Evolutionary conservation across 2,113 vertebrate species (phyloP).

Genomic region (Brachionichthys hirsutus): DNA sequence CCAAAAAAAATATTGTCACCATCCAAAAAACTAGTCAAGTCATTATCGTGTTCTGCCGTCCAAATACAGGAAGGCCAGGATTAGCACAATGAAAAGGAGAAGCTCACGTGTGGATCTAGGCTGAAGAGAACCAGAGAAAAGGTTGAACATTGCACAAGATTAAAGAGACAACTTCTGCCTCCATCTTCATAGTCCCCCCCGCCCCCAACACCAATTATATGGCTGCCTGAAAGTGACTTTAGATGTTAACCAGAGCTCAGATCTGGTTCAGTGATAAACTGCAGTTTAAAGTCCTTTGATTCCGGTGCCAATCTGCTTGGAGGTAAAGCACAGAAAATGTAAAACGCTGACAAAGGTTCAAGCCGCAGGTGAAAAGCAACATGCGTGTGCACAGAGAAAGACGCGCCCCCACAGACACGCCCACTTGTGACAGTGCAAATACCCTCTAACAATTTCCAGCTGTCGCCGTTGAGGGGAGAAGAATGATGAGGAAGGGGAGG

Average conservation of each 20-base stretch:
- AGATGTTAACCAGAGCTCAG: conserved; percentile 41
- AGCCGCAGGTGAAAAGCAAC: conserved; percentile 44
- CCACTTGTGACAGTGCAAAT: conserved; percentile 56
- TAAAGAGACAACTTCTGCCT: conserved; percentile 10
- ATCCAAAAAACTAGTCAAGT: conserved; percentile 6
- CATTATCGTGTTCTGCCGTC: conserved; percentile 3
- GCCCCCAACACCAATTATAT: conserved; percentile 41
- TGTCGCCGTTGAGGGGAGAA: conserved; percentile 51
- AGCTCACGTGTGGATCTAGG: neutral
- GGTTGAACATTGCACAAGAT: conserved; percentile 7
- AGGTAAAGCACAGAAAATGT: conserved; percentile 36
- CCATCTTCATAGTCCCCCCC: conserved; percentile 20
- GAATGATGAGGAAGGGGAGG: conserved; percentile 37
- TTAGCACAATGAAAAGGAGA: neutral
- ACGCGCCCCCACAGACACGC: conserved; percentile 16
- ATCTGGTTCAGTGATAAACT: conserved; percentile 30
- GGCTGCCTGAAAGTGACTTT: conserved; percentile 34
- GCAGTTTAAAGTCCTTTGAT: conserved; percentile 39
- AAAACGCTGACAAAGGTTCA: conserved; percentile 27
- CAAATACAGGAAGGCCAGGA: neutral
- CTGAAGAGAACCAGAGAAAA: conserved; percentile 15
- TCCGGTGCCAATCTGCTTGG: conserved; percentile 34
- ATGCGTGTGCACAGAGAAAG: conserved; percentile 13
- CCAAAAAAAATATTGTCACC: conserved; percentile 1
- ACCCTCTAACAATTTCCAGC: conserved; percentile 60